Conservation (phyloP, 2,888 invertebrate species). For the Azorinus chamasolen region DNA sequence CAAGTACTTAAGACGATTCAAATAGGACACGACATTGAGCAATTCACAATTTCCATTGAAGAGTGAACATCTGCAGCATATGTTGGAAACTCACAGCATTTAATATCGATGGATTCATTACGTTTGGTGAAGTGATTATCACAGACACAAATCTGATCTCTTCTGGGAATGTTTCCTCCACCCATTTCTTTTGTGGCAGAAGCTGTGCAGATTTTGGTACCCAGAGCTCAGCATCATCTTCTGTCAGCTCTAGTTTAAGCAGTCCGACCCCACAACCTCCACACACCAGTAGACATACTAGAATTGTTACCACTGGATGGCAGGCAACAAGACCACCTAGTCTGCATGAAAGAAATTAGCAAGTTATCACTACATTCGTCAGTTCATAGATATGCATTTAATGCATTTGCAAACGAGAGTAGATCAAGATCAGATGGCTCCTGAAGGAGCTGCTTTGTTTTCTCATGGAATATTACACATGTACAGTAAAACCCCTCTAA, state of each 20-base stretch:
- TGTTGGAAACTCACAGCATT: slow-evolving; percentile 74
- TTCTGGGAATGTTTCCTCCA: slow-evolving; percentile 72
- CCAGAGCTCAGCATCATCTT: slow-evolving; percentile 78
- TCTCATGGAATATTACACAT: too few species aligned
- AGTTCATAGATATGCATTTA: too few species aligned
- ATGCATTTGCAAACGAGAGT: too few species aligned
- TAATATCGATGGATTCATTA: slow-evolving; percentile 68
- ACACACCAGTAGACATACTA: slow-evolving; percentile 67
- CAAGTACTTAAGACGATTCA: too few species aligned
- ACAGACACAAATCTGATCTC: slow-evolving; percentile 73
- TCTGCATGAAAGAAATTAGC: slow-evolving; percentile 61
- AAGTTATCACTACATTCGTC: too few species aligned
- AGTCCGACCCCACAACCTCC: slow-evolving; percentile 78
- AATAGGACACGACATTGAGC: too few species aligned
- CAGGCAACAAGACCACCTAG: slow-evolving; percentile 74
- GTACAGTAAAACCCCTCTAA: too few species aligned
- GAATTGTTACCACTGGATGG: slow-evolving; percentile 72
- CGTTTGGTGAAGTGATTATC: slow-evolving; percentile 65
- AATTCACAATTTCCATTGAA: too few species aligned
- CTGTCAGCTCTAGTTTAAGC: slow-evolving; percentile 72
- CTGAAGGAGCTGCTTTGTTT: too few species aligned
- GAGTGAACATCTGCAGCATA: too few species aligned
- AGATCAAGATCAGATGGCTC: too few species aligned
- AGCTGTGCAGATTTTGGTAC: slow-evolving; percentile 75
- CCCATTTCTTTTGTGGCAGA: slow-evolving; percentile 75